phyloP scores from a whole-genome alignment of 2,888 invertebrate genomes.

The Trichogramma dendrolimi region DNA sequence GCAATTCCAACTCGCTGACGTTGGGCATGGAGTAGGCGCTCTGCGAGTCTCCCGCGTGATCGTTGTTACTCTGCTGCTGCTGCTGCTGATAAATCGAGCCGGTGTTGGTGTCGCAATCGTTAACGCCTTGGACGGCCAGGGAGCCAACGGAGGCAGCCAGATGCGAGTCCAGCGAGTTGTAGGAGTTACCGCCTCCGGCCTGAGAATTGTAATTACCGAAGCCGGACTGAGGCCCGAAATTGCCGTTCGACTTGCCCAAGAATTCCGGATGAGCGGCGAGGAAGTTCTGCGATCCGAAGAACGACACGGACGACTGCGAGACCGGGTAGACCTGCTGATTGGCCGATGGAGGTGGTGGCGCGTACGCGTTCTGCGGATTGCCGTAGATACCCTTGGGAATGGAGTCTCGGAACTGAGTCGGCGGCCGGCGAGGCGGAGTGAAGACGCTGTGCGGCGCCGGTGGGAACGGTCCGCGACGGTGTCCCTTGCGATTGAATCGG shows the following conservation, averaged over 20 bases:
- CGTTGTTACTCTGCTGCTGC: too few species aligned
- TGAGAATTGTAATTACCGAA: slow-evolving; percentile 13
- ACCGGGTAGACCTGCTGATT: slow-evolving; percentile 42
- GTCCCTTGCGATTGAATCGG: slow-evolving; percentile 48
- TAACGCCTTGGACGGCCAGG: too few species aligned
- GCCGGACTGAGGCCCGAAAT: too few species aligned
- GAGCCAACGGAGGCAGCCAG: too few species aligned
- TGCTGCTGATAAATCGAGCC: too few species aligned
- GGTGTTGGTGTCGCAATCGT: too few species aligned
- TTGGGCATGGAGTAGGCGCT: slow-evolving; percentile 31
- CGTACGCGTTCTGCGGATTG: slow-evolving; percentile 55
- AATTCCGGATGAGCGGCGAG: neutral
- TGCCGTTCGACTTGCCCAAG: too few species aligned
- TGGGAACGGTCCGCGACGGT: slow-evolving; percentile 52
- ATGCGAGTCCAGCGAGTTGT: neutral
- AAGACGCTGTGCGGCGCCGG: slow-evolving; percentile 37
- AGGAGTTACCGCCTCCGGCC: slow-evolving; percentile 7
- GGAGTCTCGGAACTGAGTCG: slow-evolving; percentile 70
- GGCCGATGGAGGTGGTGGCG: slow-evolving; percentile 37
- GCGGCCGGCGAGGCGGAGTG: slow-evolving; percentile 49
- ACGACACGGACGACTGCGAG: slow-evolving; percentile 34
- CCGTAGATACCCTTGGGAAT: slow-evolving; percentile 68
- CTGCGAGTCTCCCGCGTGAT: too few species aligned
- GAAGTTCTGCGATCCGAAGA: slow-evolving; percentile 31
- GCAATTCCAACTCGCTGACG: slow-evolving; percentile 41